Percentiles rank a stretch among this genome's conserved stretches.
Evolutionary conservation across 2,797 vertebrate species (phyloP).

Genomic region (Falco cherrug): DNA sequence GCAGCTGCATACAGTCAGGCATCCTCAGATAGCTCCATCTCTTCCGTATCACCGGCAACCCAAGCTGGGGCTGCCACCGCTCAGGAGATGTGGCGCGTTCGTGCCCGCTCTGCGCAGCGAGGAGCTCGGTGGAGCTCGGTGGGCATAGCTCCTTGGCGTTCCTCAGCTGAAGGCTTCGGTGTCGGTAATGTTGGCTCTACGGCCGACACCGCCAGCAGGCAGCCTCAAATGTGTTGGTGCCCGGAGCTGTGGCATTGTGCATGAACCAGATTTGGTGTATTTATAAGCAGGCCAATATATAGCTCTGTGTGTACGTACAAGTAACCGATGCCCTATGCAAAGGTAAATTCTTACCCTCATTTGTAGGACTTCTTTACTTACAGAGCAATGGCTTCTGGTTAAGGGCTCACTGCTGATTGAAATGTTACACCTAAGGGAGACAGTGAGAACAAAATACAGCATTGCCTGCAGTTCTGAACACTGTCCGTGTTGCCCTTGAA

Average conservation of each 20-base stretch:
- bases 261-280: neutral
- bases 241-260: neutral
- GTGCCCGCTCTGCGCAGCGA: neutral
- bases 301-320: neutral
- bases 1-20: neutral
- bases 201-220: neutral
- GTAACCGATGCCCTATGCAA: neutral
- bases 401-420: neutral
- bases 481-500: neutral
- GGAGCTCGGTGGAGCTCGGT: neutral
- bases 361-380: neutral
- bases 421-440: neutral
- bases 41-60: neutral
- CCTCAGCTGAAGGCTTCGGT: neutral
- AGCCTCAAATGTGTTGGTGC: neutral
- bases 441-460: neutral
- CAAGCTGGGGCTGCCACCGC: neutral
- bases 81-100: neutral
- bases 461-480: neutral
- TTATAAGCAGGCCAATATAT: neutral
- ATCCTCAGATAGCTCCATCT: neutral
- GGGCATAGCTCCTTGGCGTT: neutral
- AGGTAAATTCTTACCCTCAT: neutral
- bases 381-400: neutral
- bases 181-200: neutral